These are phyloP conservation scores for Eutrigla gurnardus DNA, from an alignment of 2,797 vertebrate species.

Conservation along the genomic window DNA sequence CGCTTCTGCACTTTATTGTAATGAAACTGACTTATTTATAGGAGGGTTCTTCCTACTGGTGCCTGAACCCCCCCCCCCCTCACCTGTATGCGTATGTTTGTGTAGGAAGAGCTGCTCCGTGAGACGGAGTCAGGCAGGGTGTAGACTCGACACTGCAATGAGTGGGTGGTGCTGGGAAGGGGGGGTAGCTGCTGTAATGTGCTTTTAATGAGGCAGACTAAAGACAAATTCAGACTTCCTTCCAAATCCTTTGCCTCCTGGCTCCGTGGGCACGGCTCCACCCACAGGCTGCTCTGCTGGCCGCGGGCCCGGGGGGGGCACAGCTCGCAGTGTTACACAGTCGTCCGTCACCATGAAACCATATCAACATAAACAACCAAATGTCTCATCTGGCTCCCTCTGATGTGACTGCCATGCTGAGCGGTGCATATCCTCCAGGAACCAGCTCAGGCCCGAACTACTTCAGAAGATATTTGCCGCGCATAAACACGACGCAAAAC, in stretches of 20 bases:
- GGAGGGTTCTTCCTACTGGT: slow-evolving; percentile 25
- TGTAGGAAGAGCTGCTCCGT: slow-evolving; percentile 22
- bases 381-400: slow-evolving; percentile 33
- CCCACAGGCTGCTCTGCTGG: slow-evolving; percentile 63
- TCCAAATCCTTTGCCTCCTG: slow-evolving; percentile 49
- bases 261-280: slow-evolving; percentile 53
- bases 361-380: slow-evolving; percentile 55
- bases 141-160: slow-evolving; percentile 12
- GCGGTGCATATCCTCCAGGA: slow-evolving; percentile 26
- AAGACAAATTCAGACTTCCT: slow-evolving; percentile 45
- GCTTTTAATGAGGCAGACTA: slow-evolving; percentile 72
- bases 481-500: slow-evolving; percentile 31
- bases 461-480: slow-evolving; percentile 48
- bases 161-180: slow-evolving; percentile 46
- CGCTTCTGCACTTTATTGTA: slow-evolving; percentile 49
- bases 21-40: slow-evolving; percentile 49
- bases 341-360: slow-evolving; percentile 45
- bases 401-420: slow-evolving; percentile 54
- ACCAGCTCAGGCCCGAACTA: slow-evolving; percentile 46
- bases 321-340: slow-evolving; percentile 25
- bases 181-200: slow-evolving; percentile 50
- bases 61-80: slow-evolving; percentile 33
- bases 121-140: slow-evolving; percentile 15
- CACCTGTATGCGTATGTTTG: slow-evolving; percentile 36
- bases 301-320: slow-evolving; percentile 29